Evolutionary conservation across 2,113 vertebrate genomes (phyloP), one percentile per base, ranked within the genome.

Genomic region (Esox niger): DNA sequence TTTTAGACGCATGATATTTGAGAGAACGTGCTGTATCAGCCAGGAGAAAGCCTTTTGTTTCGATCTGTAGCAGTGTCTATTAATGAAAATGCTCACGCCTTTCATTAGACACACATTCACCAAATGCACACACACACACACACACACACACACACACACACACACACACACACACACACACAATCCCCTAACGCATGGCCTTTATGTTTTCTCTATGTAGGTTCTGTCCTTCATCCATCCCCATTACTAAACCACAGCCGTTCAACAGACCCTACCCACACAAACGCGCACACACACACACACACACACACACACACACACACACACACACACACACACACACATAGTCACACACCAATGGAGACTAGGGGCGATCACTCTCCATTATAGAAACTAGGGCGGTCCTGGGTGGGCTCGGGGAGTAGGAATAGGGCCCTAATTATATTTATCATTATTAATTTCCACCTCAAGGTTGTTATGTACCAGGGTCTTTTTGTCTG

Each of bases 381-480:
- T 88, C 89, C 84, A 89, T 91, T 90, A 90, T 84, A 75, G 80
- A 92, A 91, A 88, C 75, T 92, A 89, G 90, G 89, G 90, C 88
- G 87, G 82, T 72, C 79, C 83, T 83, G 81, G 79, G 75, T 80
- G 85, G 86, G 82, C 38, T 68, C 74, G 74, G 76, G 74, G 86
- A 82, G 81, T 77, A 80, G 64, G 60, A 59, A 25, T 58, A 75
- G 85, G 88, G 82, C 84, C 88, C 87, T 91, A 91, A 92, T 92
- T 91, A 91, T 91, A 91, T 91, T 91, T 91, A 91, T 90, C 88
- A 88, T 90, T 91, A 90, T 89, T 92, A 91, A 91, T 90, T 91
- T 90, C 87, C 79, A 88, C 89, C 88, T 90, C 88, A 90, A 92
- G 91, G 89, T 89, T 13, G 13, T 17, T 43, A 43, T 92, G 79